phyloP scores from a whole-genome alignment of 2,888 invertebrate species.

The Hyposoter didymator region DNA sequence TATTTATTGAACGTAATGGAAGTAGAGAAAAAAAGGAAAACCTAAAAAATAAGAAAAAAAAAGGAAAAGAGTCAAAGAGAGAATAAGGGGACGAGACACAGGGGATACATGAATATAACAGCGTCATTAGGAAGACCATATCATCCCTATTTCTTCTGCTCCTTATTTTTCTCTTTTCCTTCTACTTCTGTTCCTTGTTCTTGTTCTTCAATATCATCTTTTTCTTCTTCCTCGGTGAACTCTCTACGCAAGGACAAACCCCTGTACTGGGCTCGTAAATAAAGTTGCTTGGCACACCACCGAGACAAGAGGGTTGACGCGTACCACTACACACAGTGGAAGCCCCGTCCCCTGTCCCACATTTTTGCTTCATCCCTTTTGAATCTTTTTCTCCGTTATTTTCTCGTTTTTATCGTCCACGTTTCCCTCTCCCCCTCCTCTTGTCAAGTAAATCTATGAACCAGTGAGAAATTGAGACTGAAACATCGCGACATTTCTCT shows the following conservation, averaged over 20 bases:
- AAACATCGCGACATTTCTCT: constrained; percentile 10
- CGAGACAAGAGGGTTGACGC: constrained; percentile 58
- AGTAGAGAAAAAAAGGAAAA: background rate
- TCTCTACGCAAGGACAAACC: constrained; percentile 57
- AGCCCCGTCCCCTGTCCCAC: background rate
- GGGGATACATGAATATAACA: constrained; percentile 63
- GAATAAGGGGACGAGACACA: constrained; percentile 19
- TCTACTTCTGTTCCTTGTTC: constrained; percentile 36
- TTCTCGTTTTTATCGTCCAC: background rate
- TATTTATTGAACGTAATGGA: constrained; percentile 3
- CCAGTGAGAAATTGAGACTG: constrained; percentile 51
- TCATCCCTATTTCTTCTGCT: constrained; percentile 48
- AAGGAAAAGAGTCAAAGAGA: constrained; percentile 16
- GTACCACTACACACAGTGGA: background rate
- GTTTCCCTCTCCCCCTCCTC: constrained; percentile 16
- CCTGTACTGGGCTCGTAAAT: constrained; percentile 59
- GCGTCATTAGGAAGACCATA: constrained; percentile 58
- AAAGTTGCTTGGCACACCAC: constrained; percentile 55
- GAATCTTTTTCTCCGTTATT: background rate
- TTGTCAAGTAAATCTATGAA: constrained; percentile 42
- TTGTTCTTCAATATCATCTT: constrained; percentile 22
- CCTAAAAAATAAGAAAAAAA: constrained; percentile 1
- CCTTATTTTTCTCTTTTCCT: constrained; percentile 23
- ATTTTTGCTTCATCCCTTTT: background rate
- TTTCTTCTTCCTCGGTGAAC: constrained; percentile 51